Percentiles rank a stretch among this genome's conserved stretches.
phyloP scores from a whole-genome alignment of 2,797 vertebrate genomes.

The Chelon auratus region DNA sequence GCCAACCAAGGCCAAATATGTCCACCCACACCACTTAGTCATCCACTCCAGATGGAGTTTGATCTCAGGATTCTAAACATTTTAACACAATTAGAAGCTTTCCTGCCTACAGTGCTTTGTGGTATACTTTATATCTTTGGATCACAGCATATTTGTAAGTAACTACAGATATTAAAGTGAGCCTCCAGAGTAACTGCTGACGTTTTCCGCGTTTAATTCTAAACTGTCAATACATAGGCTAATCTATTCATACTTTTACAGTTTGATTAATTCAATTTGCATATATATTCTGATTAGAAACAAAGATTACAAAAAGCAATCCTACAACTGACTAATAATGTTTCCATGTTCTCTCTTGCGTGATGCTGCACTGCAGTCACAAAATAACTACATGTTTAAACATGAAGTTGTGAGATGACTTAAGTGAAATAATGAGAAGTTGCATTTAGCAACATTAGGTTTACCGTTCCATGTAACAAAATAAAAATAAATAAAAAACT shows the following conservation, averaged over 20 bases:
- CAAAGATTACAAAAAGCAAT: too few species aligned
- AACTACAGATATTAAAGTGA: neutral
- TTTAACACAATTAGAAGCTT: neutral
- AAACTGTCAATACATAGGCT: neutral
- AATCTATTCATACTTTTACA: neutral
- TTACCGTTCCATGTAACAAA: too few species aligned
- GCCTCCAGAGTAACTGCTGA: neutral
- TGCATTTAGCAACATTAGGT: too few species aligned
- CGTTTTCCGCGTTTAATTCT: neutral
- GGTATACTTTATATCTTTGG: neutral
- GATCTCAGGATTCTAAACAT: constrained; percentile 1
- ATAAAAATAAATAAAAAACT: too few species aligned
- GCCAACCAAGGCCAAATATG: constrained; percentile 3
- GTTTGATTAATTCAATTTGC: neutral
- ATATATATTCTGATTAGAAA: neutral
- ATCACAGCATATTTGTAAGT: neutral
- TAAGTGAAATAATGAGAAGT: too few species aligned
- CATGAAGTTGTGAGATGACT: too few species aligned
- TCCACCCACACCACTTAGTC: constrained; percentile 18
- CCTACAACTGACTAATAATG: too few species aligned
- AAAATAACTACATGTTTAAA: too few species aligned
- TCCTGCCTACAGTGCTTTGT: neutral
- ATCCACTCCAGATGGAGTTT: neutral
- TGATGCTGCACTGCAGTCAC: too few species aligned
- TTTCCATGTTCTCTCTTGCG: too few species aligned